These are phyloP conservation scores for rabbit (Oryctolagus cuniculus) DNA, from an alignment of 2,113 vertebrate genomes.

Conservation along the genomic window mOryCun1.1 NC_091442.1:9675501-9676000, in stretches of 20 bases:
- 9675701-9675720: neutral
- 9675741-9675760: rapidly evolving
- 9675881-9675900: too few relatives aligned
- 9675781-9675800: neutral
- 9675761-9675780: neutral
- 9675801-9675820: neutral
- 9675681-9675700: neutral
- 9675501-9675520: neutral
- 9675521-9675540: neutral
- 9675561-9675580: neutral
- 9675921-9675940: too few relatives aligned
- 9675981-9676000: neutral
- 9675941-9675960: too few relatives aligned
- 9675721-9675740: neutral
- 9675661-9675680: neutral
- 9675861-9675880: neutral
- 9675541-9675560: neutral
- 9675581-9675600: neutral
- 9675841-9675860: neutral
- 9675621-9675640: neutral
- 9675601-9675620: neutral
- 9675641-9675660: neutral
- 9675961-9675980: too few relatives aligned
- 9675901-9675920: too few relatives aligned
- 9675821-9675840: neutral